These are phyloP conservation scores for Lepidotrigona ventralis DNA, from an alignment of 1,140 invertebrate genomes.

Conservation along the genomic window DNA sequence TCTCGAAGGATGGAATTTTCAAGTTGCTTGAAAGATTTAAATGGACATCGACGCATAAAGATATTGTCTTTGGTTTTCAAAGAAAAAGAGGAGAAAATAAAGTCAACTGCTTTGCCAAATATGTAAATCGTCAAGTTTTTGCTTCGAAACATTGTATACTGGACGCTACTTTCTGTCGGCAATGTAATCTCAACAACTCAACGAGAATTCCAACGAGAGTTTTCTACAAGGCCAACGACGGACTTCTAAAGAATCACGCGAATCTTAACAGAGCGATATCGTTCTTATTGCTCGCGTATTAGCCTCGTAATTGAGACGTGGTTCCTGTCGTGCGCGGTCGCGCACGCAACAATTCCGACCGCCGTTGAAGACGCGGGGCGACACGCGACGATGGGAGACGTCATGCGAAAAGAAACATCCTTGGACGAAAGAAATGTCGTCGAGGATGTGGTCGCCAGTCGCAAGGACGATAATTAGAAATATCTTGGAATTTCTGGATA, in stretches of 20 bases:
- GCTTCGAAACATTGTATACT: not conserved
- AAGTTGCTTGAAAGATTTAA: too few species aligned
- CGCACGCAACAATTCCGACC: slow-evolving; percentile 66
- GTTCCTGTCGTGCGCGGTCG: slow-evolving; percentile 59
- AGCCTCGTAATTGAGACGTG: slow-evolving; percentile 74
- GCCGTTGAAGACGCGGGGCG: slow-evolving; percentile 56
- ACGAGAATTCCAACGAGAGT: not conserved
- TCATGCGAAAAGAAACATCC: not conserved
- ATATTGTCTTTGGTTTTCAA: too few species aligned
- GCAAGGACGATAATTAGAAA: slow-evolving; percentile 10
- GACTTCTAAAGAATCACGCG: not conserved
- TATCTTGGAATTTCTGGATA: not conserved
- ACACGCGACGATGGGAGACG: slow-evolving; percentile 12
- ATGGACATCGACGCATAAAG: too few species aligned
- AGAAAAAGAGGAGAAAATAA: too few species aligned
- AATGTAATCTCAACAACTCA: not conserved
- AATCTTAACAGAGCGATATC: slow-evolving; percentile 43
- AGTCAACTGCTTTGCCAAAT: too few species aligned
- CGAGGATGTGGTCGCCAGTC: not conserved
- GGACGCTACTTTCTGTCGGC: not conserved
- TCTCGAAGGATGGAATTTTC: too few species aligned
- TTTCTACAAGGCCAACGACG: not conserved
- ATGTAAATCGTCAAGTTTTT: too few species aligned
- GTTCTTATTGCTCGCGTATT: slow-evolving; percentile 73
- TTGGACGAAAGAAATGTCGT: not conserved